Base-by-base conservation (phyloP, 2,888 invertebrate genomes). In the Thumatha senex region DNA sequence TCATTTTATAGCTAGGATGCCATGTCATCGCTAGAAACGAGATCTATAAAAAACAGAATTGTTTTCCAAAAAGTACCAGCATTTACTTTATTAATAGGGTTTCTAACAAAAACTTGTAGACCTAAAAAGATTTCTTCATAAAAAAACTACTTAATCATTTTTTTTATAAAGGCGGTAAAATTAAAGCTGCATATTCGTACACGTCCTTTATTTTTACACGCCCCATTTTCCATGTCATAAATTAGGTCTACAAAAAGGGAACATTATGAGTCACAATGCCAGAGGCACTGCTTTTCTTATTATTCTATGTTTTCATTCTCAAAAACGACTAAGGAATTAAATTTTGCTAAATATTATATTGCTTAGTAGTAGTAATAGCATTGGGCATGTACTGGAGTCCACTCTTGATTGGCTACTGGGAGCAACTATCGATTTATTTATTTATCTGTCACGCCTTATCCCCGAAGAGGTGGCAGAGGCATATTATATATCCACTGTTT, bases 181-280 rank as follows among this genome's bases (percentile, higher is more conserved):
- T 85, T 83, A 84, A 84, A 83, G 79, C 81, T 83, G 79, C 82
- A 84, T 85, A 84, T 83, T 84, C 83, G 80, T 82, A 80, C 11
- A 36, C 74, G 79, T 78, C 76, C 72, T 68, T 77, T 71, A 80
- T 82, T 82, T 82, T 83, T 82, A 79, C 78, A 78, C 74, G 79
- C 70, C 80, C 77, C 81, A 78, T 78, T 82, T 75, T 70, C 76
- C 67, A 80, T 78, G 82, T 82, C 81, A 83, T 86, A 84, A 85
- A 86, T 87, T 84, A 86, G 81, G 76, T 80, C 73, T 78, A 83
- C 82, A 83, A 84, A 84, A 84, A 82, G 75, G 74, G 76, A 74
- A 75, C 76, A 80, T 84, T 83, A 83, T 78, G 78, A 82, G 77
- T 73, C 70, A 63, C 76, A 70, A 72, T 63, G 77, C 78, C 71